A percentile compares a stretch with the other conserved stretches of the same genome.
Conservation (phyloP, 2,888 invertebrate genomes). For the Merodon equestris region DNA sequence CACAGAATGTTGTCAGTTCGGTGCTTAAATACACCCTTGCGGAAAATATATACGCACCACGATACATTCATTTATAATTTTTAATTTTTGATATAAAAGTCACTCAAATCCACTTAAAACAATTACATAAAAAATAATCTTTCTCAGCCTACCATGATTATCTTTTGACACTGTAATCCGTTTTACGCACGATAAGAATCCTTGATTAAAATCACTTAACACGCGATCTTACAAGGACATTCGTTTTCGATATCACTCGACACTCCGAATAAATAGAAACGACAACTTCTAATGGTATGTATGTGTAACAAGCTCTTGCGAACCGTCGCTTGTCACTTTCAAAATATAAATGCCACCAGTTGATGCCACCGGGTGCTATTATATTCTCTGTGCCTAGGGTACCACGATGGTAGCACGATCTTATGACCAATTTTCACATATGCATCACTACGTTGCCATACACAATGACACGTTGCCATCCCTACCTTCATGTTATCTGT, state of each 20-base stretch:
- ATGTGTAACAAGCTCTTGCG: slow-evolving; percentile 68
- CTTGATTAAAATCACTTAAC: slow-evolving; percentile 18
- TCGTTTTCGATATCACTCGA: slow-evolving; percentile 1
- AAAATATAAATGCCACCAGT: slow-evolving; percentile 77
- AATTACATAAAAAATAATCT: slow-evolving; percentile 3
- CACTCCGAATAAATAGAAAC: slow-evolving; percentile 39
- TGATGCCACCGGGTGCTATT: slow-evolving; percentile 77
- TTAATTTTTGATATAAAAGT: slow-evolving; percentile 33
- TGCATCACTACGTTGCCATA: slow-evolving; percentile 55
- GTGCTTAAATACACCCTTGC: slow-evolving; percentile 52
- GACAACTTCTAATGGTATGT: no score
- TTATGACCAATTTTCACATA: slow-evolving; percentile 63
- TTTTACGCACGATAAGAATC: slow-evolving; percentile 14
- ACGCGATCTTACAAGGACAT: slow-evolving; percentile 23
- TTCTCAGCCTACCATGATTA: slow-evolving; percentile 57
- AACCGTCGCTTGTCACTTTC: slow-evolving; percentile 78
- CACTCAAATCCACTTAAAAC: slow-evolving; percentile 25
- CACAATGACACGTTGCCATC: slow-evolving; percentile 52
- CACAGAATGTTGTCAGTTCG: slow-evolving; percentile 16
- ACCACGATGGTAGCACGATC: slow-evolving; percentile 34
- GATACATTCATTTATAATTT: no score
- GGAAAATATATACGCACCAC: slow-evolving; percentile 25
- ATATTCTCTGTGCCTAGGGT: slow-evolving; percentile 70
- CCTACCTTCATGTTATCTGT: slow-evolving; percentile 32
- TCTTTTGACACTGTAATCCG: slow-evolving; percentile 41